Evolutionary conservation across 2,888 invertebrate species (phyloP), one percentile per base, ranked within the genome.

Genomic region (Apomyelois bistriatella): DNA sequence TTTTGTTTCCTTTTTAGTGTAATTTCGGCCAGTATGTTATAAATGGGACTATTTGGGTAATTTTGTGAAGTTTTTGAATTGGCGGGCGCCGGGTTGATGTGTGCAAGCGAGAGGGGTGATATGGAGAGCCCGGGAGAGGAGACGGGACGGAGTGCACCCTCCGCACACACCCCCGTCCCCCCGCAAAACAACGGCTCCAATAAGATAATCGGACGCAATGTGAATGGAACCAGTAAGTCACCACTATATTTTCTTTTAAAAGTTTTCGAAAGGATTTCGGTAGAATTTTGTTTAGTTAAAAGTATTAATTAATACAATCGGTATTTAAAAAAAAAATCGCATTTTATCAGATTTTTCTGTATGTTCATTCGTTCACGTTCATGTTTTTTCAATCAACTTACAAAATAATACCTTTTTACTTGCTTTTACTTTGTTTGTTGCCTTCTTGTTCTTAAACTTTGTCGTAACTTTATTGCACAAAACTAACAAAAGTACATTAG

Each of bases 141-240:
- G 77, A 75, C 84, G 81, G 89, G 85, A 79, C 84, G 89, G 71
- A 77, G 65, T 56, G 78, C 70, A 49, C 79, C 82, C 71, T 76
- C 83, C 70, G 79, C 79, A 68, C 80, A 85, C 73, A 76, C 88
- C 66, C 85, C 90, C 72, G 78, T 86, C 58, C 84, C 85, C 66
- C 55, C 66, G 60, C 85, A 89, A 59, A 82, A 90, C 59, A 92
- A 92, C 60, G 90, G 91, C 61, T 91, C 92, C 77, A 90, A 91
- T 82, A 93, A 92, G 85, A 92, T 93, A 71, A 92, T 92, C 85
- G 92, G 93, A 73, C 90, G 92, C 71, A 93, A 93, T 77, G 88
- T 92, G 82, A 93, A 93, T 85, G 93, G 92, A 67, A 93, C 92
- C 79, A 91, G 93, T 93, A 85, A 92, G 92, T 91, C 82, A 79